These are phyloP conservation scores for Trichonephila clavipes DNA, from an alignment of 1,140 invertebrate genomes.

Conservation along the genomic window DNA sequence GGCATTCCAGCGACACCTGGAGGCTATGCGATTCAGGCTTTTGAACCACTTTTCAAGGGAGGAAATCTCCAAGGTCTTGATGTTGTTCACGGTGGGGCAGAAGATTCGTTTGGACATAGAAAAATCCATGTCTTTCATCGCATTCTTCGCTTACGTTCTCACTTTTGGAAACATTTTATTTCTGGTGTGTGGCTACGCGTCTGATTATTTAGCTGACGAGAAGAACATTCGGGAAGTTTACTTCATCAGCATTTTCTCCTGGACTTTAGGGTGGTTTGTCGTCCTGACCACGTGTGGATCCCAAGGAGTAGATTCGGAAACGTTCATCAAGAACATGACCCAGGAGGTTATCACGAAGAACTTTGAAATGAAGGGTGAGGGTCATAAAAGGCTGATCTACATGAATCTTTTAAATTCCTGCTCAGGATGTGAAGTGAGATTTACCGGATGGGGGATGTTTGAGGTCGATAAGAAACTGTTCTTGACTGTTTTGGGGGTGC, in stretches of 20 bases:
- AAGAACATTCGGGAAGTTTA: not conserved
- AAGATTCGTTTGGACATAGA: not conserved
- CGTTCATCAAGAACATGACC: not conserved
- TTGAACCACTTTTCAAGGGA: not conserved
- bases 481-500: not conserved
- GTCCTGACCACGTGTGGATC: conserved; percentile 6
- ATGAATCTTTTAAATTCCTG: not conserved
- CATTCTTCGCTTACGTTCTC: conserved; percentile 10
- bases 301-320: not conserved
- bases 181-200: not conserved
- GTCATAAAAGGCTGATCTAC: not conserved
- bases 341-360: not conserved
- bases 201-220: not conserved
- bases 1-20: not conserved
- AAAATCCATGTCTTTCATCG: not conserved
- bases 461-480: conserved; percentile 4
- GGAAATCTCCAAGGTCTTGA: not conserved
- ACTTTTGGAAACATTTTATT: conserved; percentile 16
- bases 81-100: not conserved
- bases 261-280: conserved; percentile 34
- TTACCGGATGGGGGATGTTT: conserved; percentile 27
- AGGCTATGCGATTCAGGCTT: not conserved
- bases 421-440: not conserved
- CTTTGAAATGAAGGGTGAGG: not conserved
- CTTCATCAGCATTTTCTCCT: not conserved